Conservation (phyloP, 2,888 invertebrate genomes). For the Spatulosminthurus flaviceps region DNA sequence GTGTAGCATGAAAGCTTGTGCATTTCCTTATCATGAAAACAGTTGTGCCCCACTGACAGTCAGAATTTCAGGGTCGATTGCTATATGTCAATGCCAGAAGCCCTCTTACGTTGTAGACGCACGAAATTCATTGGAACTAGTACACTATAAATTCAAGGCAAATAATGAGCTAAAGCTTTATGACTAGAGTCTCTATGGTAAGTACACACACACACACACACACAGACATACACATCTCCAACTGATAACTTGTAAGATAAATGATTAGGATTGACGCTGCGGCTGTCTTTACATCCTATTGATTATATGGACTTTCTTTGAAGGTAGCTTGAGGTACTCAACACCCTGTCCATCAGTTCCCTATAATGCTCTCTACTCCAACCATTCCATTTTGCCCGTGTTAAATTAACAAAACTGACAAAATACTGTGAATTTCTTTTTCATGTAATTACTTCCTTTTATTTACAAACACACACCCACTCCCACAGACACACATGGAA, state of each 20-base stretch:
- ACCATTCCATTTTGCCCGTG: too few relatives aligned
- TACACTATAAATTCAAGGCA: background rate
- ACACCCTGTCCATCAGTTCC: background rate
- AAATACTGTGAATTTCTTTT: too few relatives aligned
- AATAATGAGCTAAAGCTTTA: background rate
- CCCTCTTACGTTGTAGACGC: background rate
- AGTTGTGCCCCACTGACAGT: constrained; percentile 36
- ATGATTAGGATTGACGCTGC: constrained; percentile 24
- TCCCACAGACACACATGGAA: too few relatives aligned
- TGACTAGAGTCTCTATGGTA: too few relatives aligned
- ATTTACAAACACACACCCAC: too few relatives aligned
- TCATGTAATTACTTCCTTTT: too few relatives aligned
- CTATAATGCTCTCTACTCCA: background rate
- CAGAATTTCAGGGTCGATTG: constrained; percentile 42
- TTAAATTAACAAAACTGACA: too few relatives aligned
- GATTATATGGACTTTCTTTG: constrained; percentile 12
- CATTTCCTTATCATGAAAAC: constrained; percentile 40
- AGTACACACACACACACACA: too few relatives aligned
- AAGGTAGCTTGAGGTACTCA: background rate
- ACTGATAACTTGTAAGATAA: constrained; percentile 26
- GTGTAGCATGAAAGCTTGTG: constrained; percentile 22
- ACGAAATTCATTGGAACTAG: background rate
- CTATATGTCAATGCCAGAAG: constrained; percentile 35
- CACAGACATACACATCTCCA: background rate
- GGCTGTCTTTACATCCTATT: constrained; percentile 9